Percentiles rank a stretch among this genome's conserved stretches.
phyloP scores from a whole-genome alignment of 2,113 vertebrate species.

The Leptosomus discolor region DNA sequence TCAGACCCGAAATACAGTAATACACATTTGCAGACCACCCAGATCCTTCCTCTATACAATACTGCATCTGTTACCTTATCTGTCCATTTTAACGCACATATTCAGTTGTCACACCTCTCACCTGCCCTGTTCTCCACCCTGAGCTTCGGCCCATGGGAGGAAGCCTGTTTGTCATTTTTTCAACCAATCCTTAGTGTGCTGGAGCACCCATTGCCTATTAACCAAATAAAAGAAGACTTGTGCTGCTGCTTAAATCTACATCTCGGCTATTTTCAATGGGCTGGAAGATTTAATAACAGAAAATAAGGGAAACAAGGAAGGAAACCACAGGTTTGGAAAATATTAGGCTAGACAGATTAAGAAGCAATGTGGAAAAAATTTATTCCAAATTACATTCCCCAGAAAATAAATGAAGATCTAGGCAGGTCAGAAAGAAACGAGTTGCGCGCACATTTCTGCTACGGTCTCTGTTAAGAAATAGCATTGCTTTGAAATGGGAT shows the following conservation, averaged over 20 bases:
- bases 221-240: fast-evolving
- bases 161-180: background rate
- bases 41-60: background rate
- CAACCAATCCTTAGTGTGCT: background rate
- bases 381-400: background rate
- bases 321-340: background rate
- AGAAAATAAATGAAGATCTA: background rate
- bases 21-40: background rate
- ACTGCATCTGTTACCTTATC: background rate
- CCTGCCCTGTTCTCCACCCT: background rate
- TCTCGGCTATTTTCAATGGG: background rate
- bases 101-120: background rate
- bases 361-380: background rate
- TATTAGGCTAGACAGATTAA: background rate
- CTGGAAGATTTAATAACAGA: background rate
- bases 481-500: background rate
- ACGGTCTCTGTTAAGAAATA: background rate
- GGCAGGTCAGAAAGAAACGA: background rate
- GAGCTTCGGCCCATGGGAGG: fast-evolving
- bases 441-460: background rate
- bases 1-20: background rate
- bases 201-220: background rate
- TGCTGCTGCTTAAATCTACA: background rate
- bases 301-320: background rate
- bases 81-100: background rate